Percentiles rank a stretch among this genome's conserved stretches.
Evolutionary conservation across 2,113 vertebrate species (phyloP).

Genomic region (Dipodomys ordii): DNA sequence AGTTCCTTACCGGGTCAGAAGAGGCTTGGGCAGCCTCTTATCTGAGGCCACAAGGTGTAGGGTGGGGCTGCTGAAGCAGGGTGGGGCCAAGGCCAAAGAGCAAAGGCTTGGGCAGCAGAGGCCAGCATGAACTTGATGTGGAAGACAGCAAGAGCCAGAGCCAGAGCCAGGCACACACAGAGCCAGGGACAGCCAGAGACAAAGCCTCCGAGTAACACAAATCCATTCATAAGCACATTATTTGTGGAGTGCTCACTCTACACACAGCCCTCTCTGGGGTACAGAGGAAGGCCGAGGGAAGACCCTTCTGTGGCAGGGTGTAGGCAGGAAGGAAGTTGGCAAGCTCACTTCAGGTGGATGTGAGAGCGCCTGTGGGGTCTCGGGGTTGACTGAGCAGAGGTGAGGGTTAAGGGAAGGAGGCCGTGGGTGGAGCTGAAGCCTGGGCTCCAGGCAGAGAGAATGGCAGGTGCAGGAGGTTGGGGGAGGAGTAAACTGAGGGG

Average conservation of each 20-base stretch:
- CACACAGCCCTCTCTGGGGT: background rate
- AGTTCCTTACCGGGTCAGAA: background rate
- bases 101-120: slow-evolving; percentile 48
- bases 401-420: background rate
- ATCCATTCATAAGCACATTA: background rate
- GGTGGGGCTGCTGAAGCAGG: slow-evolving; percentile 62
- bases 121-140: background rate
- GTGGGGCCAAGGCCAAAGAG: slow-evolving; percentile 63
- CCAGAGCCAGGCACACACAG: background rate
- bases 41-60: slow-evolving; percentile 59
- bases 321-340: no score
- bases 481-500: background rate
- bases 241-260: background rate
- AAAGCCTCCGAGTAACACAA: background rate
- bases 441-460: background rate
- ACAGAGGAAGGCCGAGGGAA: background rate
- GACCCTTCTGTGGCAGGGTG: background rate
- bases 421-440: background rate
- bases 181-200: background rate
- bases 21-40: slow-evolving; percentile 56
- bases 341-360: background rate
- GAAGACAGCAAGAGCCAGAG: background rate
- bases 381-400: background rate
- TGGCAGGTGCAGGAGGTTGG: background rate
- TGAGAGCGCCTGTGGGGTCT: background rate